phyloP scores from a whole-genome alignment of 2,888 invertebrate genomes.

The Salpingus planirostris region DNA sequence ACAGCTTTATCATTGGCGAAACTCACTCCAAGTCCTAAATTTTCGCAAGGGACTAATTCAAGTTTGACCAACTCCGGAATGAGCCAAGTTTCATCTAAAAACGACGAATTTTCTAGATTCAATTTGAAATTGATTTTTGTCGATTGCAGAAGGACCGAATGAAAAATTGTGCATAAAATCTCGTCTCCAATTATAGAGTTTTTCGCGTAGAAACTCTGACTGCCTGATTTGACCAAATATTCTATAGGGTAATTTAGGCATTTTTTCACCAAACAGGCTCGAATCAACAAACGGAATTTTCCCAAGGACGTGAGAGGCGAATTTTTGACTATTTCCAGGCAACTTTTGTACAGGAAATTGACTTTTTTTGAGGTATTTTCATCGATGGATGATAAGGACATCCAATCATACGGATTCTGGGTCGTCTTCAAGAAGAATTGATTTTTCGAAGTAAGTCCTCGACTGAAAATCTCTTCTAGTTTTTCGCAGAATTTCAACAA shows the following conservation, averaged over 20 bases:
- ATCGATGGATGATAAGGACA: too few relatives aligned
- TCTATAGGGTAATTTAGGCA: constrained; percentile 48
- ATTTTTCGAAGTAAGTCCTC: constrained; percentile 43
- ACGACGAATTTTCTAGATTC: constrained; percentile 49
- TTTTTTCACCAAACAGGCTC: constrained; percentile 44
- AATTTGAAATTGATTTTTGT: constrained; percentile 45
- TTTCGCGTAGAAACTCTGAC: constrained; percentile 29
- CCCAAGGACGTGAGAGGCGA: constrained; percentile 24
- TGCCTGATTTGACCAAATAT: constrained; percentile 38
- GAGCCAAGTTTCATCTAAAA: constrained; percentile 55
- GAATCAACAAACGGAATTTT: constrained; percentile 44
- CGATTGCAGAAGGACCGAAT: constrained; percentile 48
- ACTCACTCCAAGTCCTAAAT: constrained; percentile 53
- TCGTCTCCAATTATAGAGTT: constrained; percentile 53
- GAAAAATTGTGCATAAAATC: constrained; percentile 50
- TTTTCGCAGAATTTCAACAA: constrained; percentile 31
- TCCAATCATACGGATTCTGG: constrained; percentile 47
- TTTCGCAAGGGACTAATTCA: constrained; percentile 55
- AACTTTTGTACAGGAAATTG: constrained; percentile 9
- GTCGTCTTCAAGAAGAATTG: constrained; percentile 39
- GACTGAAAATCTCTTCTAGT: constrained; percentile 44
- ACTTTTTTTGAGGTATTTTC: constrained; percentile 42
- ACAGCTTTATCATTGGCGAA: constrained; percentile 51
- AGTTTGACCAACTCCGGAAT: constrained; percentile 46
- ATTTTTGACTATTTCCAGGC: constrained; percentile 14